A percentile compares a stretch with the other conserved stretches of the same genome.
Evolutionary conservation across 2,888 invertebrate genomes (phyloP).

Genomic region (Ormyrus labotus): DNA sequence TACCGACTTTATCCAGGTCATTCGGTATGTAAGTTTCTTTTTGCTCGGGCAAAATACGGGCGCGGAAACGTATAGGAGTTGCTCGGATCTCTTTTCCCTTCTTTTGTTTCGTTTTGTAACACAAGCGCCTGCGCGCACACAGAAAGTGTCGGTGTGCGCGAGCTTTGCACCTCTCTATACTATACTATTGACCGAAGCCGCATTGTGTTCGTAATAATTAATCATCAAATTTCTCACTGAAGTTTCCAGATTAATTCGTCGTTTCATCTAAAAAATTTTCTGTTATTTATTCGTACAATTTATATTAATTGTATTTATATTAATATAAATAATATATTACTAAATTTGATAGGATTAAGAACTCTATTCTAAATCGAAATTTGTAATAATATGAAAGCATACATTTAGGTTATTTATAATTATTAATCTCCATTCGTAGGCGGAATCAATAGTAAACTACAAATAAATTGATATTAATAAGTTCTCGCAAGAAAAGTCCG

Average conservation of each 20-base stretch:
- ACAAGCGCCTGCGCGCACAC: slow-evolving; percentile 1
- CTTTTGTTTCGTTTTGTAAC: slow-evolving; percentile 40
- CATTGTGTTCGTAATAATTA: slow-evolving; percentile 18
- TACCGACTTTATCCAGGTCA: slow-evolving; percentile 32
- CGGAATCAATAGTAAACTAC: no score
- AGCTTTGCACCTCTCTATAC: not conserved
- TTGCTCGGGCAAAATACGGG: slow-evolving; percentile 20
- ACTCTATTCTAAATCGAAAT: no score
- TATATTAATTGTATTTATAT: no score
- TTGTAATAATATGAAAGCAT: no score
- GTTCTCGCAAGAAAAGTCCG: no score
- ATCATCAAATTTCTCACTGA: not conserved
- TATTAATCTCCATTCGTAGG: no score
- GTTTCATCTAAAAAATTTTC: no score
- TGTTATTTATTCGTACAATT: no score
- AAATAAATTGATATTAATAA: no score
- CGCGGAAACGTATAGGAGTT: slow-evolving; percentile 11
- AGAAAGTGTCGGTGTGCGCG: slow-evolving; percentile 11
- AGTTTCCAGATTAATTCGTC: not conserved
- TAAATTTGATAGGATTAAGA: no score
- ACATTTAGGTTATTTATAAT: no score
- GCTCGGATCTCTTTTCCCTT: slow-evolving; percentile 13
- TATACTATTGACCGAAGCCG: slow-evolving; percentile 10
- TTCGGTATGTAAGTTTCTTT: slow-evolving; percentile 34
- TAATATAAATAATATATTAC: no score